These are phyloP conservation scores for Spizella passerina DNA, from an alignment of 2,797 vertebrate genomes.

Conservation along the genomic window DNA sequence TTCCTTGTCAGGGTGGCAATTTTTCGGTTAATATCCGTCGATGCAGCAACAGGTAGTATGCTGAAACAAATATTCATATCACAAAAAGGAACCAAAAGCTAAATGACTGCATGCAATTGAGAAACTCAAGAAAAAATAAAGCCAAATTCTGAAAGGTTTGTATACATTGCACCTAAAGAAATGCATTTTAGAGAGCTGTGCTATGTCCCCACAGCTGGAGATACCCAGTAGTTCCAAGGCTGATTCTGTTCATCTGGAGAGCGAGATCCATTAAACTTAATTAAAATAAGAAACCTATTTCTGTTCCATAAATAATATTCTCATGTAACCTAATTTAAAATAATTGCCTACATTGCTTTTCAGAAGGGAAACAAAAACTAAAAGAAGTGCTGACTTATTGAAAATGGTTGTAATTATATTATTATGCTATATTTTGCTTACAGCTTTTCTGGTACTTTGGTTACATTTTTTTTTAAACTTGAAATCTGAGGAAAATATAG, in stretches of 20 bases:
- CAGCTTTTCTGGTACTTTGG: conserved; percentile 35
- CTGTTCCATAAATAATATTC: conserved; percentile 78
- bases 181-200: neutral
- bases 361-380: conserved; percentile 63
- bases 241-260: conserved; percentile 37
- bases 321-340: conserved; percentile 77
- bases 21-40: neutral
- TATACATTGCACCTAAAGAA: neutral
- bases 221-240: neutral
- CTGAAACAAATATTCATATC: neutral
- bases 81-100: neutral
- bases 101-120: neutral
- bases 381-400: conserved; percentile 74
- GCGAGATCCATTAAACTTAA: conserved; percentile 69
- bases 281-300: conserved; percentile 74
- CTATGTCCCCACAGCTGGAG: neutral
- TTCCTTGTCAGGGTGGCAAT: neutral
- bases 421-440: conserved; percentile 62
- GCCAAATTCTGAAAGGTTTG: neutral
- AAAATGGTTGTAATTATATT: conserved; percentile 75
- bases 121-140: neutral
- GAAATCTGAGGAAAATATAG: conserved; percentile 16
- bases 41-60: neutral
- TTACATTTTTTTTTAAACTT: conserved; percentile 40
- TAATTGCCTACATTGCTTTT: conserved; percentile 74